Base-by-base conservation (phyloP, 2,888 invertebrate species). In the Heterodera filipjevi region DNA sequence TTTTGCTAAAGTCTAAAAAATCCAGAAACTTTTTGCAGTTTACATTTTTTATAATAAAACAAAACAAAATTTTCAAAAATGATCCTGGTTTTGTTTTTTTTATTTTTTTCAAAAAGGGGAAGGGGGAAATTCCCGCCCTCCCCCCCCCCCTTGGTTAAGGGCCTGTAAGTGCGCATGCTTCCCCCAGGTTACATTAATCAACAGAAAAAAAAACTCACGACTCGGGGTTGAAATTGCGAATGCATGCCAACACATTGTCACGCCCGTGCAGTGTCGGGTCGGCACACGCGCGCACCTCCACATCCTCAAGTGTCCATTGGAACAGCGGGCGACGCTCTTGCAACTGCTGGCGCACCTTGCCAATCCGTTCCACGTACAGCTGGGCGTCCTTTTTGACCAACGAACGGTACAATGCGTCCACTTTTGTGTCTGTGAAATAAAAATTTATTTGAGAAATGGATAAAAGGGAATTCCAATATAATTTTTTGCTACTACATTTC, bases 351-450 rank as follows among this genome's bases (percentile, higher is more conserved):
- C 83, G 84, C 81, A 87, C 74, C 70, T 84, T 82, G 46, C 79
- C 46, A n/a, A 82, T 81, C 39, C 95, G 91, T 90, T 96, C 95
- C 79, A 98, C 94, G 90, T 98, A 99, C 87, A 98, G 96, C 90
- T 96, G 95, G 0, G 95, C 94, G 90, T 95, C 95, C 89, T 95
- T 95, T 89, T 94, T 94, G 14, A 93, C 93, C 84, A 99, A 90
- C 84, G 94, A 94, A 0, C 93, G 92, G 90, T 95, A 94, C 19
- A 99, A 91, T 87, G 95, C 95, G 85, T 97, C 96, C 16, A 91
- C 86, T 81, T 91, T 91, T 74, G 89, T 87, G 66, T 89, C 91
- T 91, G 80, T 68, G 30, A 75, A 19, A 59, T 14, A 22, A 46
- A 30, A 30, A 8, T 27, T 16, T 66, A 64, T n/a, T 79, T 79